These are phyloP conservation scores for Drosophila neocordata DNA, from an alignment of 1,140 invertebrate genomes.

Conservation along the genomic window DNA sequence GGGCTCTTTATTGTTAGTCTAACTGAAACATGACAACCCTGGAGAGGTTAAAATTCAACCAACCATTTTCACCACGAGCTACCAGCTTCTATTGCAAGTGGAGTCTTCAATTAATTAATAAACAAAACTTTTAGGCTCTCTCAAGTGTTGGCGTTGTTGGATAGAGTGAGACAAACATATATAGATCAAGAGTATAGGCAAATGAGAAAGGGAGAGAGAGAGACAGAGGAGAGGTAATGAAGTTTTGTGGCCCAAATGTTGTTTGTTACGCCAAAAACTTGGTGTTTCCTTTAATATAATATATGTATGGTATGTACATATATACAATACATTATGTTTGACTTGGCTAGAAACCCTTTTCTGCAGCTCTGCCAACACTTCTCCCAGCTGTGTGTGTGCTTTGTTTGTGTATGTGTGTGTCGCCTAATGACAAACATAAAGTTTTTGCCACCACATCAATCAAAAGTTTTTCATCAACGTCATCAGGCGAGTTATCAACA, in stretches of 20 bases:
- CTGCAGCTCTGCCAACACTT: neutral
- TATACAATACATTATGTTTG: neutral
- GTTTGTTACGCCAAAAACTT: slow-evolving; percentile 58
- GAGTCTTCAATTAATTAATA: slow-evolving; percentile 77
- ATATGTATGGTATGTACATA: neutral
- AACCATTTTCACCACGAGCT: slow-evolving; percentile 13
- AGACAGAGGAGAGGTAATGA: neutral
- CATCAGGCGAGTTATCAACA: slow-evolving; percentile 77
- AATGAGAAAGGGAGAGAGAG: neutral
- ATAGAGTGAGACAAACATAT: neutral
- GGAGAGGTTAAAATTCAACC: slow-evolving; percentile 1
- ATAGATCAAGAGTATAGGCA: neutral
- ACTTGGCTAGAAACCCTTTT: slow-evolving; percentile 26
- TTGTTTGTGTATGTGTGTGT: slow-evolving; percentile 6
- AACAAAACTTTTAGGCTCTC: slow-evolving; percentile 66
- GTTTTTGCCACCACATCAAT: slow-evolving; percentile 80
- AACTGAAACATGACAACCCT: slow-evolving; percentile 13
- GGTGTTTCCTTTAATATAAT: slow-evolving; percentile 13
- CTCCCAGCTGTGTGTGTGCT: slow-evolving; percentile 17
- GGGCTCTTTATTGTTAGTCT: neutral
- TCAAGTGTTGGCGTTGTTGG: slow-evolving; percentile 10
- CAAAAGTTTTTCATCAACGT: slow-evolving; percentile 82
- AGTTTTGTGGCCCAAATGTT: slow-evolving; percentile 38
- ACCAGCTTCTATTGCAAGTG: slow-evolving; percentile 26
- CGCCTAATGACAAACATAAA: slow-evolving; percentile 77